These are phyloP conservation scores for Deilephila porcellus DNA, from an alignment of 2,888 invertebrate genomes.

Conservation along the genomic window DNA sequence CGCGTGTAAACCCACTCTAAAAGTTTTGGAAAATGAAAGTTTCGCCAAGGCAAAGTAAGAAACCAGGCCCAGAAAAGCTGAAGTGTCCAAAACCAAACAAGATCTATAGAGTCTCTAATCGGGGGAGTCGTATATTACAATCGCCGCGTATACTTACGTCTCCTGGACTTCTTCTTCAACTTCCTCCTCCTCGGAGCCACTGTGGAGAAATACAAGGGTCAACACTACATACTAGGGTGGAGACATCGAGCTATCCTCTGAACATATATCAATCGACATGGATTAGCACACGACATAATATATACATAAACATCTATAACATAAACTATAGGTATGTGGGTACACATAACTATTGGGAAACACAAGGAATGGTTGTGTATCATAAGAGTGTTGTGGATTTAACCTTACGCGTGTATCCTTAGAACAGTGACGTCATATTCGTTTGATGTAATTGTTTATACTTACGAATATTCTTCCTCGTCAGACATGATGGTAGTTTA, in stretches of 20 bases:
- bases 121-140: conserved; percentile 42
- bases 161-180: conserved; percentile 91
- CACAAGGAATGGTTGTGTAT: conserved; percentile 27
- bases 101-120: conserved; percentile 62
- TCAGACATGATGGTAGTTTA: conserved; percentile 93
- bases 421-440: neutral
- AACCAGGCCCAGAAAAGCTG: conserved; percentile 76
- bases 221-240: conserved; percentile 43
- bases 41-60: conserved; percentile 73
- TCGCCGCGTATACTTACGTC: conserved; percentile 86
- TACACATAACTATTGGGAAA: conserved; percentile 34
- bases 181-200: conserved; percentile 90
- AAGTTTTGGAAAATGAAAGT: conserved; percentile 57
- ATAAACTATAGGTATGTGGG: conserved; percentile 32
- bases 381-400: conserved; percentile 32
- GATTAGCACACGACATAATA: conserved; percentile 39
- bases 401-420: conserved; percentile 15
- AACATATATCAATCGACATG: neutral
- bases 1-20: conserved; percentile 45
- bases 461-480: conserved; percentile 98
- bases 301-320: conserved; percentile 28
- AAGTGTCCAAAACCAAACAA: conserved; percentile 74
- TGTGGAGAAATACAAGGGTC: conserved; percentile 62
- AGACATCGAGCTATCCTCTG: conserved; percentile 6
- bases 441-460: conserved; percentile 60